Conservation (phyloP, 2,888 invertebrate species). For the Spisula solida region DNA sequence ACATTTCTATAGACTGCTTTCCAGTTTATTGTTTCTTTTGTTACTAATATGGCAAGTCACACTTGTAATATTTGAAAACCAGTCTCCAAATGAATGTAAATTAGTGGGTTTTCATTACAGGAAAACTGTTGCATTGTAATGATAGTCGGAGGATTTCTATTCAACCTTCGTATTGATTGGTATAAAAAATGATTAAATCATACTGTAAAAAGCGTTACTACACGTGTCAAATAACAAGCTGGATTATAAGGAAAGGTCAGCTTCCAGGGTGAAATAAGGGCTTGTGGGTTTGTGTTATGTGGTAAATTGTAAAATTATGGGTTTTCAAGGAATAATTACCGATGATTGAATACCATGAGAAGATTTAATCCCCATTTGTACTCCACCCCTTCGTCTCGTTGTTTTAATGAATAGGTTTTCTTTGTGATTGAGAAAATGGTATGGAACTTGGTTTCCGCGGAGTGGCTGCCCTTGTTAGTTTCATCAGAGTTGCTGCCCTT, state of each 20-base stretch:
- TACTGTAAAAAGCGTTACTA: not conserved
- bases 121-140: constrained; percentile 9
- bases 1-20: not conserved
- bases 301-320: constrained; percentile 4
- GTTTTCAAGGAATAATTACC: not conserved
- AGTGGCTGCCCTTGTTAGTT: too few species aligned
- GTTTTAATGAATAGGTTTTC: not conserved
- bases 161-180: not conserved
- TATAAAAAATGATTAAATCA: constrained; percentile 17
- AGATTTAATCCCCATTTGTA: not conserved
- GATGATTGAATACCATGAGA: not conserved
- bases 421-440: not conserved
- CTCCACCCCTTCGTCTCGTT: not conserved
- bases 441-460: too few species aligned
- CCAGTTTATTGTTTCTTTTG: constrained; percentile 3
- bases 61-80: constrained; percentile 22
- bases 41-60: not conserved
- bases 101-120: constrained; percentile 21
- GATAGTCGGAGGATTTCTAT: not conserved
- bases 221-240: not conserved
- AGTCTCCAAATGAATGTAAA: constrained; percentile 9
- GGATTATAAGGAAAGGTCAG: not conserved
- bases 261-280: not conserved
- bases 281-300: not conserved
- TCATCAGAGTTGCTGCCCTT: too few species aligned